Conservation (phyloP, 2,888 invertebrate species). For the Eumerus sabulonum region DNA sequence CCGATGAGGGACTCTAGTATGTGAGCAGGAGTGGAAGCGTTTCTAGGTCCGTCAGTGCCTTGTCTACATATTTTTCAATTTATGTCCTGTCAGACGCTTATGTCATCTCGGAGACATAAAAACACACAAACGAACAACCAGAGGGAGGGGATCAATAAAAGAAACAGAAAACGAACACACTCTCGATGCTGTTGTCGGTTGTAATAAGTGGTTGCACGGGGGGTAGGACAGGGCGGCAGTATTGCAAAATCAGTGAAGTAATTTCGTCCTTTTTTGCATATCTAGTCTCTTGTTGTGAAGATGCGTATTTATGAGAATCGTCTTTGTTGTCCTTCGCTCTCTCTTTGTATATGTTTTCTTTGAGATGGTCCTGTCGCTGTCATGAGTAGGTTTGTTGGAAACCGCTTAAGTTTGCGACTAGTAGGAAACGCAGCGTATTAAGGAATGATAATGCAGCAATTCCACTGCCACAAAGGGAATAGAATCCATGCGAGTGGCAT, state of each 20-base stretch:
- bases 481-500: too few species aligned
- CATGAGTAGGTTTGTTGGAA: too few species aligned
- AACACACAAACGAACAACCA: too few species aligned
- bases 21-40: neutral
- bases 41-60: neutral
- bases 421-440: too few species aligned
- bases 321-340: too few species aligned
- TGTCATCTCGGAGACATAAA: neutral
- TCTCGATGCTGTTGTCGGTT: neutral
- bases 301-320: neutral
- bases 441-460: too few species aligned
- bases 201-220: neutral
- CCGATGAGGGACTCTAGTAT: neutral
- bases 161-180: neutral
- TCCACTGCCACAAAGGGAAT: too few species aligned
- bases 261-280: neutral
- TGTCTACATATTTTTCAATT: slow-evolving; percentile 4
- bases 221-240: neutral
- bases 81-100: neutral
- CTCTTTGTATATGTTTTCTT: too few species aligned
- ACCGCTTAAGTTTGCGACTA: too few species aligned
- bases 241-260: slow-evolving; percentile 1
- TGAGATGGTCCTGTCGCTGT: too few species aligned
- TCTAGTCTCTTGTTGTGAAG: slow-evolving; percentile 1
- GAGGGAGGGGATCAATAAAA: neutral